These are phyloP conservation scores for Conopomorpha cramerella DNA, from an alignment of 1,140 invertebrate genomes.

Conservation along the genomic window DNA sequence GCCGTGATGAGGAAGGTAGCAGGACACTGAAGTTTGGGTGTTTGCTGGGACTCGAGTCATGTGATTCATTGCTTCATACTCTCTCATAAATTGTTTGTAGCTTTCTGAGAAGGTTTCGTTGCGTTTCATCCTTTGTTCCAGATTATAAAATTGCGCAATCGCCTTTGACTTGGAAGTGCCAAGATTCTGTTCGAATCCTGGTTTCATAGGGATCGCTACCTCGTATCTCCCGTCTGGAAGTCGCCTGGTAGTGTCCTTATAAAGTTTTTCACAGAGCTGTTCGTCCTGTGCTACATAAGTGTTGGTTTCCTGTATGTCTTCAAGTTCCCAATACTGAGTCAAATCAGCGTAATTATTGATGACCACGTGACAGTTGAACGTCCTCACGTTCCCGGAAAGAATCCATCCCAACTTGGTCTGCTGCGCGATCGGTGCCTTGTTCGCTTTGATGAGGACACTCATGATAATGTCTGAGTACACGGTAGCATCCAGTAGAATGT, in stretches of 20 bases:
- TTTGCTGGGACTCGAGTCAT: neutral
- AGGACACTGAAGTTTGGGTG: too few species aligned
- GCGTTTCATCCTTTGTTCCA: neutral
- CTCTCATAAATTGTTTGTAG: neutral
- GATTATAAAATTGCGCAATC: neutral
- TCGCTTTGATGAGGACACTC: neutral
- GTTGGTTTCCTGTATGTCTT: neutral
- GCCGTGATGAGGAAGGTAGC: neutral
- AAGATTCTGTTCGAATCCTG: neutral
- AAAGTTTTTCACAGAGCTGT: neutral
- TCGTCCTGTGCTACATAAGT: neutral
- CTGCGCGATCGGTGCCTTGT: neutral
- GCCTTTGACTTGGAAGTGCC: neutral
- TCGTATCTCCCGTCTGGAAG: neutral
- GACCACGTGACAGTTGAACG: neutral
- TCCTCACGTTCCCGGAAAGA: neutral
- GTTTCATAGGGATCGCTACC: neutral
- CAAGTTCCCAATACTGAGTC: neutral
- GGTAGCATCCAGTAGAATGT: neutral
- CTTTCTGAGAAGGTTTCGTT: neutral
- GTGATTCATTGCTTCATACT: neutral
- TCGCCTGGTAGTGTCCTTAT: neutral
- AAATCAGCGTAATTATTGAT: neutral
- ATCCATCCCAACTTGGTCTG: neutral
- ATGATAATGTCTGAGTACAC: neutral